These are phyloP conservation scores for Cataglyphis cursor DNA, from an alignment of 2,888 invertebrate species.

Conservation along the genomic window DNA sequence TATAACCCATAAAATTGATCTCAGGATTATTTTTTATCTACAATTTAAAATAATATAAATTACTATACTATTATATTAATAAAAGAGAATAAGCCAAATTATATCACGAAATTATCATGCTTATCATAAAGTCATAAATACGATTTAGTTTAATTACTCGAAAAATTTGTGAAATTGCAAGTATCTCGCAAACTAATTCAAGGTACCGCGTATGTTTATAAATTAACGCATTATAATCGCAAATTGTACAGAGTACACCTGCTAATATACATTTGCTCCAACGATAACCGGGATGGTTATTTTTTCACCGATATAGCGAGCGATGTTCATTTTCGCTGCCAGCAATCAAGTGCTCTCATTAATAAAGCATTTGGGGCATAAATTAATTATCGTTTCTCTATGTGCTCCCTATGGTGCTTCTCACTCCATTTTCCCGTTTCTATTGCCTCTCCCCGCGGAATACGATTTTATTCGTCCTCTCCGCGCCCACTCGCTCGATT, in stretches of 20 bases:
- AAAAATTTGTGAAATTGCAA: neutral
- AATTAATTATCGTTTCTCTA: slow-evolving; percentile 34
- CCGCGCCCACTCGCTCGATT: neutral
- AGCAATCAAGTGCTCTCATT: slow-evolving; percentile 44
- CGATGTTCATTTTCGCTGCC: slow-evolving; percentile 23
- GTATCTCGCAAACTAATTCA: neutral
- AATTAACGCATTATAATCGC: slow-evolving; percentile 39
- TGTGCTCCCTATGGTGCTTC: no score
- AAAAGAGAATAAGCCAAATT: neutral
- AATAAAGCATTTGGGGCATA: slow-evolving; percentile 51
- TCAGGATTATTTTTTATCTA: neutral
- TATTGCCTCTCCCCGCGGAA: neutral
- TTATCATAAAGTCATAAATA: slow-evolving; percentile 1
- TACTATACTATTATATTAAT: neutral
- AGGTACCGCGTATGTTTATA: neutral
- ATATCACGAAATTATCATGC: neutral
- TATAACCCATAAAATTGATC: neutral
- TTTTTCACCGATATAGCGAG: slow-evolving; percentile 1
- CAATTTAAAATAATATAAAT: neutral
- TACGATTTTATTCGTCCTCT: neutral
- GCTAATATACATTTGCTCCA: slow-evolving; percentile 17
- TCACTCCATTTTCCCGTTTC: slow-evolving; percentile 1
- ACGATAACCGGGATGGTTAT: slow-evolving; percentile 33
- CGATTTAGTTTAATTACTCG: neutral
- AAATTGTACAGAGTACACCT: neutral